Conservation (phyloP, 37 sponge, comb jelly and placozoan species). For the Ephydatia muelleri region DNA sequence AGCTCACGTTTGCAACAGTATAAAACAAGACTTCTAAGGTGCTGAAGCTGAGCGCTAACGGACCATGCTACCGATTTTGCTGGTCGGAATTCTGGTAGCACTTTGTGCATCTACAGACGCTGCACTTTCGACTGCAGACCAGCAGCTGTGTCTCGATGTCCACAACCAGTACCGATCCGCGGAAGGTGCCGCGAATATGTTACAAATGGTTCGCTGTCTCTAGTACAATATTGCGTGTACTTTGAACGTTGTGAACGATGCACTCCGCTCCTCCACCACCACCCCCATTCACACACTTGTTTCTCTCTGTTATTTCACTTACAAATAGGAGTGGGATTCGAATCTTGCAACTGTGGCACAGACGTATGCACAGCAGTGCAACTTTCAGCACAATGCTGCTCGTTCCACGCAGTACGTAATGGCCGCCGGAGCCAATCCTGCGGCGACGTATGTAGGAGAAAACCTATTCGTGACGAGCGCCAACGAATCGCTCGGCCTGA, state of each 20-base stretch:
- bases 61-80: background rate
- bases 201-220: conserved; percentile 11
- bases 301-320: background rate
- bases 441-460: background rate
- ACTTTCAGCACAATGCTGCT: background rate
- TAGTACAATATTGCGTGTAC: background rate
- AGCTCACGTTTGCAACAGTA: too few relatives aligned
- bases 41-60: too few relatives aligned
- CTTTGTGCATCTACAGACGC: background rate
- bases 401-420: background rate
- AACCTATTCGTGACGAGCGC: conserved; percentile 3
- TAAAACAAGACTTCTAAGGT: too few relatives aligned
- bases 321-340: conserved; percentile 24
- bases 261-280: background rate
- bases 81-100: background rate
- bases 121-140: conserved; percentile 6
- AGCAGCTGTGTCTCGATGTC: conserved; percentile 37
- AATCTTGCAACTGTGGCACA: conserved; percentile 30
- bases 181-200: conserved; percentile 16
- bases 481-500: background rate
- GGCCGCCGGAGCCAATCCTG: background rate
- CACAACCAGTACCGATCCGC: conserved; percentile 26
- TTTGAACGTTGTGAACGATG: background rate
- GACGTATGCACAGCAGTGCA: conserved; percentile 24
- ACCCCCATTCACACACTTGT: background rate